Evolutionary conservation across 2,113 vertebrate genomes (phyloP), one percentile per base, ranked within the genome.

Genomic region (Eidolon helvum): DNA sequence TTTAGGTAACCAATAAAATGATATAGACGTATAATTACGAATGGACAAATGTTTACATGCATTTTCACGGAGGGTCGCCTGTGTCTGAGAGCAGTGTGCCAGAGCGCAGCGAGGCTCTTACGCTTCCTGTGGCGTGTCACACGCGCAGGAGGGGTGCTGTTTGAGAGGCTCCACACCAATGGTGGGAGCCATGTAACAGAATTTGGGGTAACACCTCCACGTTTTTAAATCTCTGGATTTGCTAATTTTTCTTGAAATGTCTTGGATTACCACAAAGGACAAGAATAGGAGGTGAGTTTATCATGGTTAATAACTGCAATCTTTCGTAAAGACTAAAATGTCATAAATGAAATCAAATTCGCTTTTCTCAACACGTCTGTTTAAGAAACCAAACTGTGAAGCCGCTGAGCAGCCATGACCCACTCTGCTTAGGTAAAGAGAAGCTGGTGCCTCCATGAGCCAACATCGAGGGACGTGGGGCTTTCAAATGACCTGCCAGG

Each of bases 381-480:
- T 26, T 74, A 45, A 45, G 8, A 45, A 72, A 74, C 45, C 45
- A 48, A 48, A 50, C 48, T 15, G 19, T 14, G 19, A 22, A 28
- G 48, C 30, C 55, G 18, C 33, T n/a, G 19, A 24, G 10, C 55
- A 59, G 0, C 28, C 11, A 3, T 8, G 48, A 26, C 11, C 3
- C 35, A 7, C 21, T n/a, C 16, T 30, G 28, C 48, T 59, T 38
- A 59, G 65, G 22, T 26, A 48, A n/a, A 61, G 38, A 33, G 7
- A 21, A 65, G 4, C 0, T 43, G 38, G 30, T 45, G 7, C 2
- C 18, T 22, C 28, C 18, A 33, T 0, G 8, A 7, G 24, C 10
- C 12, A 4, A 22, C 24, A 22, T 12, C 7, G 5, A 53, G 28
- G 63, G 26, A 50, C 10, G 0, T 30, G 26, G 35, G 7, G 3